phyloP scores from a whole-genome alignment of 2,797 vertebrate genomes.

The Sarcophilus harrisii region DNA sequence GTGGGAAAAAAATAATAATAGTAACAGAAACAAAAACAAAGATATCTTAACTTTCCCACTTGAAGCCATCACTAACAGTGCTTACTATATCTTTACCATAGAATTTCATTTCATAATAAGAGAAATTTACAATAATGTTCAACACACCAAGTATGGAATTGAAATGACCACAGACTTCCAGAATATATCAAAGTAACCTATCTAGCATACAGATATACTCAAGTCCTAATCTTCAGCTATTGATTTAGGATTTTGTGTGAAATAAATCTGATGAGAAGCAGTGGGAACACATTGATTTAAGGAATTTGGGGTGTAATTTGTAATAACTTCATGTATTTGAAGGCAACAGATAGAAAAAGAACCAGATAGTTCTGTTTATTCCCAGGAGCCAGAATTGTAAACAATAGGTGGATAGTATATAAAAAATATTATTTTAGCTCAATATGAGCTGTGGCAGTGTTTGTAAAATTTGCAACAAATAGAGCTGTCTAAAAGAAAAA shows the following conservation, averaged over 20 bases:
- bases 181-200: background rate
- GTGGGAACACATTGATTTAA: background rate
- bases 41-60: background rate
- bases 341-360: background rate
- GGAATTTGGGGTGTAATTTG: background rate
- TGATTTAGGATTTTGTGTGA: background rate
- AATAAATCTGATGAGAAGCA: background rate
- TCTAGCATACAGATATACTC: background rate
- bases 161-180: background rate
- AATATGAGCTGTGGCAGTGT: background rate
- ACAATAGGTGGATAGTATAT: background rate
- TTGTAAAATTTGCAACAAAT: background rate
- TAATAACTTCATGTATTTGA: background rate
- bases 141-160: background rate
- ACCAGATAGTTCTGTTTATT: background rate
- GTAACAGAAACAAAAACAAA: background rate
- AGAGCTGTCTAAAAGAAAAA: background rate
- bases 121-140: background rate
- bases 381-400: background rate
- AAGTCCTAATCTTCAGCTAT: background rate
- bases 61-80: background rate
- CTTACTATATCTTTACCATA: background rate
- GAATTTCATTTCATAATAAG: background rate
- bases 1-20: background rate
- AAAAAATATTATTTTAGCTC: background rate